Percentiles rank a stretch among this genome's conserved stretches.
These are phyloP conservation scores for Neoitamus cyanurus DNA, from an alignment of 2,888 invertebrate genomes.

Conservation along the genomic window DNA sequence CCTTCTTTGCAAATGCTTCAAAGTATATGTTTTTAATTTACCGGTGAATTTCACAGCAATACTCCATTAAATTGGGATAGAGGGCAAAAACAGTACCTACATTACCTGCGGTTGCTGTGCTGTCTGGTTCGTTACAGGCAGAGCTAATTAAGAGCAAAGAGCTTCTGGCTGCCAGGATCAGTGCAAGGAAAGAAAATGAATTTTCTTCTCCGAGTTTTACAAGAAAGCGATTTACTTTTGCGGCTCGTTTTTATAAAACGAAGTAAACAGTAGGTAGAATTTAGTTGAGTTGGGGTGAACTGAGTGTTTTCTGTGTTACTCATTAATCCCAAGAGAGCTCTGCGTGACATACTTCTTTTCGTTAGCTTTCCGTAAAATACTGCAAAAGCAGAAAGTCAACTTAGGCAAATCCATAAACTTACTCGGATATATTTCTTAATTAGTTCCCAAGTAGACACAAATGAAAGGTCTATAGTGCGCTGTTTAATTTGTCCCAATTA, in stretches of 20 bases:
- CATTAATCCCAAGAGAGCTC: too few relatives aligned
- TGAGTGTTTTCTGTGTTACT: background rate
- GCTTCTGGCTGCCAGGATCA: background rate
- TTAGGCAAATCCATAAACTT: too few relatives aligned
- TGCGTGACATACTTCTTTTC: too few relatives aligned
- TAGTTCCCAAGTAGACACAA: too few relatives aligned
- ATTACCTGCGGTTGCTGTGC: background rate
- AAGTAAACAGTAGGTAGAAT: background rate
- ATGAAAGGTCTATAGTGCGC: too few relatives aligned
- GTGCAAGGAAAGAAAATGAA: background rate
- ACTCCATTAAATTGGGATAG: background rate
- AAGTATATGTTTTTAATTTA: background rate
- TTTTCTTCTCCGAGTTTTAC: background rate
- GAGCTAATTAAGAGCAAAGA: background rate
- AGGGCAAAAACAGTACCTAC: background rate
- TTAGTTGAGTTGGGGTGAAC: background rate
- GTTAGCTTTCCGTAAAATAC: too few relatives aligned
- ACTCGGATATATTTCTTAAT: too few relatives aligned
- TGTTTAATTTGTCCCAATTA: too few relatives aligned
- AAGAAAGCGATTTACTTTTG: background rate
- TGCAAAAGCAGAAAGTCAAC: too few relatives aligned
- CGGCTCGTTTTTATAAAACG: background rate
- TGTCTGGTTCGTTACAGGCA: background rate
- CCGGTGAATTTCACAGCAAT: background rate
- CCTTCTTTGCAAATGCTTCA: background rate